Evolutionary conservation across 2,113 vertebrate species (phyloP).

Genomic region (Burhinus bistriatus): DNA sequence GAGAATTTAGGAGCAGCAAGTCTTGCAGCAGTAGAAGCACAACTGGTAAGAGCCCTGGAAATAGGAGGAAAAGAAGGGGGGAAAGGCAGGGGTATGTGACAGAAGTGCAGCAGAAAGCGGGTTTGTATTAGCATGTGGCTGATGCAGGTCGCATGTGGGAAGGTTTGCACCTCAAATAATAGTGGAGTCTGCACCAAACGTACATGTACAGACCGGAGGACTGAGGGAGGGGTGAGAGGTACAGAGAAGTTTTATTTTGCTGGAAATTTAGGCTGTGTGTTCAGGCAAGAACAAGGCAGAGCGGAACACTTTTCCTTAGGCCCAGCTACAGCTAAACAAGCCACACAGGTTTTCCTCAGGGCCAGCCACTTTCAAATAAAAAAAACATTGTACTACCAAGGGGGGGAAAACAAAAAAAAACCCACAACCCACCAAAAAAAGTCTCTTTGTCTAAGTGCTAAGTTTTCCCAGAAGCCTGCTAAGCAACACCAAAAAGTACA

Average conservation of each 20-base stretch:
- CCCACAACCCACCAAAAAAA: not conserved
- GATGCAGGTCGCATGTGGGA: accelerated
- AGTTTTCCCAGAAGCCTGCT: not conserved
- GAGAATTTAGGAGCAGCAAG: not conserved
- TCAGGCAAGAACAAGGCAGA: not conserved
- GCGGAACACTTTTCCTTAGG: not conserved
- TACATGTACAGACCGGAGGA: not conserved
- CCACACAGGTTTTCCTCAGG: not conserved
- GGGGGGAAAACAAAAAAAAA: too few species aligned
- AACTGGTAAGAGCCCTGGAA: not conserved
- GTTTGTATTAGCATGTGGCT: not conserved
- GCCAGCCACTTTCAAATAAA: not conserved
- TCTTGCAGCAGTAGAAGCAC: not conserved
- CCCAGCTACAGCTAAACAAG: not conserved
- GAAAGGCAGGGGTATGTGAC: not conserved
- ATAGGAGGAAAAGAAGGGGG: accelerated
- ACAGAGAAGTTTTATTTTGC: not conserved
- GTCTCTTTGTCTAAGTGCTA: not conserved
- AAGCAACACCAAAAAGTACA: not conserved
- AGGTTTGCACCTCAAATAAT: not conserved
- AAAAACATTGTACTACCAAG: not conserved
- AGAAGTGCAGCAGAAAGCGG: not conserved
- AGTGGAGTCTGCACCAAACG: not conserved
- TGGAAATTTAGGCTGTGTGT: not conserved
- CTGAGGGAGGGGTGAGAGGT: not conserved